Base-by-base conservation (phyloP, 2,888 invertebrate genomes). In the Leptarthrus brevirostris region DNA sequence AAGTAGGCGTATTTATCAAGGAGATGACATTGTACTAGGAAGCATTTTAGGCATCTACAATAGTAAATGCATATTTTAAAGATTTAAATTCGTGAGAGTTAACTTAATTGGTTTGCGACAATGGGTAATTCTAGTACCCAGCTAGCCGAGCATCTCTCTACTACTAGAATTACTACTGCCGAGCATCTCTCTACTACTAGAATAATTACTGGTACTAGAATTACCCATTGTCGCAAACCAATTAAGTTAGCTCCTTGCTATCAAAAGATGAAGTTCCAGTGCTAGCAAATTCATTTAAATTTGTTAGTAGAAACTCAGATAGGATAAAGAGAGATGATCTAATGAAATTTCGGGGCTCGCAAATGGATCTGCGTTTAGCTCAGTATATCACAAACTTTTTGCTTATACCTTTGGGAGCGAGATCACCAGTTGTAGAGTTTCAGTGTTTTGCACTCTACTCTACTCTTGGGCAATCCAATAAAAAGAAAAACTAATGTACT, bases 311-410 rank as follows among this genome's bases (percentile, higher is more conserved):
- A 82, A 90, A 90, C 83, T 89, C 89, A 0, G 90, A 90, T 76
- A 86, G 85, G 81, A 89, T 90, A 74, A 85, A 89, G 73, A 90
- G 90, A 84, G 90, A 90, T 75, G 90, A 90, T 82, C 86, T 90
- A 82, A 89, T 89, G 84, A 91, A 90, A 87, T 86, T 88, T 81
- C 91, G 91, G 91, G 90, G 90, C 47, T 87, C 88, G 0, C 89
- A 89, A 80, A 90, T 91, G 83, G 91, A 91, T 81, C 87, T 89
- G 0, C 86, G 91, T 3, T 82, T 91, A 66, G 88, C 90, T 40
- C 90, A 90, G 82, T 90, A 90, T 80, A 87, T 91, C 34, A 88
- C 88, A 24, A 91, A 91, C 82, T 92, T 89, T 81, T 84, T 92
- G 72, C 91, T 90, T 83, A 89, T 89, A 54, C 87, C 86, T 16